These are phyloP conservation scores for Henricia sp. DNA, from an alignment of 53 echinoderm and acorn worm genomes.

Conservation along the genomic window DNA sequence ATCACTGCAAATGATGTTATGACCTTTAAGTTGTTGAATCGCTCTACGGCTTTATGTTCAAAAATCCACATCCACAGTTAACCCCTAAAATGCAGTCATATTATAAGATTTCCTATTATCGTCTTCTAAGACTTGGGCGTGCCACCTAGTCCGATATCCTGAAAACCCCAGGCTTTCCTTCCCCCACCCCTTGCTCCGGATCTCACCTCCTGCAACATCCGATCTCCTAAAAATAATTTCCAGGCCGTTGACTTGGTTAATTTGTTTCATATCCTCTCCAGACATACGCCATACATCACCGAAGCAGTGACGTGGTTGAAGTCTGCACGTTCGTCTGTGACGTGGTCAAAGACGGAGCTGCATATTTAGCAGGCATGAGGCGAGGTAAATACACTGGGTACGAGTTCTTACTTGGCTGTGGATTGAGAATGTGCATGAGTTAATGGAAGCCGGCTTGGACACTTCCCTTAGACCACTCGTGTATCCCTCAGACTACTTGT, in stretches of 20 bases:
- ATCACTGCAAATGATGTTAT: too few relatives aligned
- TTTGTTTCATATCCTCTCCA: slow-evolving; percentile 43
- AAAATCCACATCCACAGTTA: too few relatives aligned
- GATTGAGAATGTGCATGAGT: too few relatives aligned
- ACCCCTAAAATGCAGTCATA: too few relatives aligned
- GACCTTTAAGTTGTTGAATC: too few relatives aligned
- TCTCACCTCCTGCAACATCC: background rate
- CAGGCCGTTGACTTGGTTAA: slow-evolving; percentile 8
- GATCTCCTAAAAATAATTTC: slow-evolving; percentile 6
- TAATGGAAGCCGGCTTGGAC: too few relatives aligned
- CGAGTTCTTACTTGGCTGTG: too few relatives aligned
- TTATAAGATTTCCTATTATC: too few relatives aligned
- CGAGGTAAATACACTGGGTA: slow-evolving; percentile 80
- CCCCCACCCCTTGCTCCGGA: background rate
- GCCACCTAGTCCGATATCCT: slow-evolving; percentile 40
- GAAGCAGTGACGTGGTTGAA: slow-evolving; percentile 76
- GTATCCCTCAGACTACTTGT: too few relatives aligned
- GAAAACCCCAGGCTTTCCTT: background rate
- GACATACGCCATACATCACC: slow-evolving; percentile 92
- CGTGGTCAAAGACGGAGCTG: slow-evolving; percentile 79
- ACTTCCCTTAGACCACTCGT: too few relatives aligned
- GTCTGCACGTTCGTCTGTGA: slow-evolving; percentile 88
- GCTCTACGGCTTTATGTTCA: too few relatives aligned
- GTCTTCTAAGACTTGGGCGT: too few relatives aligned
- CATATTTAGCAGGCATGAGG: slow-evolving; percentile 88